Percentiles rank a stretch among this genome's conserved stretches.
These are phyloP conservation scores for Hippotragus niger DNA, from an alignment of 2,113 vertebrate genomes.

Conservation along the genomic window DNA sequence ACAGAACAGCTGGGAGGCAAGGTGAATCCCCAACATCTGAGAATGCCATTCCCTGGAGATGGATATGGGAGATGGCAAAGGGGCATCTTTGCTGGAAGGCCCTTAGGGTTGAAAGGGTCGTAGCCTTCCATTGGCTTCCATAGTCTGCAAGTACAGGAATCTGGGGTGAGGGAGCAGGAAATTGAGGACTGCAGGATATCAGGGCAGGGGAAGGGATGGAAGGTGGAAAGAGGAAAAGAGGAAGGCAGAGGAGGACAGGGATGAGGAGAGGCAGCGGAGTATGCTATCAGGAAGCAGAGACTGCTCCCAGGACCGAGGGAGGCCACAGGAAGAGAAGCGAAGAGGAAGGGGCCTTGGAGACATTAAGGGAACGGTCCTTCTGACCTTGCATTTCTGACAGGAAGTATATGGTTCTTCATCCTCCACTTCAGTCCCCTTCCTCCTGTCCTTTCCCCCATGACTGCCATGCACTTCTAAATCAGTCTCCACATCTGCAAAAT, in stretches of 20 bases:
- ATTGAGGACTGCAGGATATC: not conserved
- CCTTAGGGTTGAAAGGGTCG: not conserved
- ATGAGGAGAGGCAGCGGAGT: not conserved
- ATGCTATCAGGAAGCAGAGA: not conserved
- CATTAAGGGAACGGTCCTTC: not conserved
- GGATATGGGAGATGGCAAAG: not conserved
- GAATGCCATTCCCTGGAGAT: not conserved
- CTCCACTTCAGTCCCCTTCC: too few species aligned
- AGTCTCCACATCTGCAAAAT: not conserved
- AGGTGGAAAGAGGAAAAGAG: not conserved
- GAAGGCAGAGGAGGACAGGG: too few species aligned
- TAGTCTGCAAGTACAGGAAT: not conserved
- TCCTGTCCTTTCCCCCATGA: not conserved
- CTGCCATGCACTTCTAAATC: not conserved
- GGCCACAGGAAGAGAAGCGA: not conserved
- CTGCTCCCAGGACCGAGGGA: not conserved
- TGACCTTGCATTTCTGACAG: not conserved
- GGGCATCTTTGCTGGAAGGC: not conserved
- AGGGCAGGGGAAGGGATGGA: not conserved
- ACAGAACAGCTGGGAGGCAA: not conserved
- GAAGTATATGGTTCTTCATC: rapidly evolving
- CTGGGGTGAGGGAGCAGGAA: not conserved
- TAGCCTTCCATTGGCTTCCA: not conserved
- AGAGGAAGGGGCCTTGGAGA: not conserved
- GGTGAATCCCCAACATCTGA: not conserved